phyloP scores from a whole-genome alignment of 2,888 invertebrate genomes.

The Hydraecia micacea region DNA sequence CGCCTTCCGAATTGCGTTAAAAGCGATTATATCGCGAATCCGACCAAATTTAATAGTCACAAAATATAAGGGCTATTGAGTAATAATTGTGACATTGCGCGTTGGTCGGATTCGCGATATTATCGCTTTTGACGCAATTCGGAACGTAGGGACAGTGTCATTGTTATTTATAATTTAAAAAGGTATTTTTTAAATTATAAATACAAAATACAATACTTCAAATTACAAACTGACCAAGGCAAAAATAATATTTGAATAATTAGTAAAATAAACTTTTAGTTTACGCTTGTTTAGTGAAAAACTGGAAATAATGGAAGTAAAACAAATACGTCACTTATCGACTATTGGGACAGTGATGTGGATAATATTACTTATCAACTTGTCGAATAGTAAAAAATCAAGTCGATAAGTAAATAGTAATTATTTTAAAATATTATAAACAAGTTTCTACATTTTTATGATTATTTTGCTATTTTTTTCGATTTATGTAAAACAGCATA shows the following conservation, averaged over 20 bases:
- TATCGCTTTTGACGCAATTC: too few relatives aligned
- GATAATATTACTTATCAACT: background rate
- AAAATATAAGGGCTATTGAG: too few relatives aligned
- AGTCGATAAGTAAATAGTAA: background rate
- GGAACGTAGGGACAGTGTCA: too few relatives aligned
- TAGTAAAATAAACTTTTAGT: background rate
- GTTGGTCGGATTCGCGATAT: too few relatives aligned
- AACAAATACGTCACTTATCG: background rate
- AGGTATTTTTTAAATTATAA: background rate
- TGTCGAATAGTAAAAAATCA: background rate
- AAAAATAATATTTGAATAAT: constrained; percentile 10
- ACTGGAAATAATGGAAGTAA: background rate
- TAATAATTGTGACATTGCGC: too few relatives aligned
- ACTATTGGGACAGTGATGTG: background rate
- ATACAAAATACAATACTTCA: background rate
- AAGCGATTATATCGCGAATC: too few relatives aligned
- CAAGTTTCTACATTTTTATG: too few relatives aligned
- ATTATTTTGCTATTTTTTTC: background rate
- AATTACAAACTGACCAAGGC: fast-evolving
- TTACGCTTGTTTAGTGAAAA: background rate
- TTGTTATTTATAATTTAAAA: too few relatives aligned
- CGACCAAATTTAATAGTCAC: too few relatives aligned
- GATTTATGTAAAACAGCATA: background rate
- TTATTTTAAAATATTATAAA: background rate
- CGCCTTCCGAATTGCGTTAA: too few relatives aligned